Conservation (phyloP, 2,797 vertebrate species). For the Pseudocheirus occidentalis region DNA sequence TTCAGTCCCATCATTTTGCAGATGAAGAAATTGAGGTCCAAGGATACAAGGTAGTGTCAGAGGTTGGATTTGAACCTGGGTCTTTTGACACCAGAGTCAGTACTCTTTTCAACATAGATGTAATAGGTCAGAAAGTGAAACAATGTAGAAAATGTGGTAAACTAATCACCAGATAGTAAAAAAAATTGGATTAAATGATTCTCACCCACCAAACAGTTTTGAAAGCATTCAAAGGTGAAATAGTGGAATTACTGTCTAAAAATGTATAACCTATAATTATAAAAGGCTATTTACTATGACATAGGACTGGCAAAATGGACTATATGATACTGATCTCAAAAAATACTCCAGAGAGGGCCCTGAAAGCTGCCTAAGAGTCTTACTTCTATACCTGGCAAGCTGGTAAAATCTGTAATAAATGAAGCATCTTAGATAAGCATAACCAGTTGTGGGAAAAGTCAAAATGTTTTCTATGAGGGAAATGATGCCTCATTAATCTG, state of each 20-base stretch:
- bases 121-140: not conserved
- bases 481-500: constrained; percentile 17
- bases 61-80: not conserved
- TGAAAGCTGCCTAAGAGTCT: not conserved
- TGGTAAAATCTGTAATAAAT: not conserved
- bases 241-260: not conserved
- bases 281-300: not conserved
- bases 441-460: not conserved
- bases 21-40: not conserved
- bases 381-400: not conserved
- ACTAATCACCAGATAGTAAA: not conserved
- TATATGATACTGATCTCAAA: not conserved
- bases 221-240: not conserved
- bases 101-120: not conserved
- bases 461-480: not conserved
- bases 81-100: not conserved
- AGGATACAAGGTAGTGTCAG: not conserved
- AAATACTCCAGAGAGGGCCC: not conserved
- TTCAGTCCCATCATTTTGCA: not conserved
- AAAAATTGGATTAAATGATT: not conserved
- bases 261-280: not conserved
- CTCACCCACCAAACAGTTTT: not conserved
- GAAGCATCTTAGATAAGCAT: not conserved
- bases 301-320: not conserved
- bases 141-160: not conserved